These are phyloP conservation scores for Pitta sordida DNA, from an alignment of 2,113 vertebrate genomes.

Conservation along the genomic window DNA sequence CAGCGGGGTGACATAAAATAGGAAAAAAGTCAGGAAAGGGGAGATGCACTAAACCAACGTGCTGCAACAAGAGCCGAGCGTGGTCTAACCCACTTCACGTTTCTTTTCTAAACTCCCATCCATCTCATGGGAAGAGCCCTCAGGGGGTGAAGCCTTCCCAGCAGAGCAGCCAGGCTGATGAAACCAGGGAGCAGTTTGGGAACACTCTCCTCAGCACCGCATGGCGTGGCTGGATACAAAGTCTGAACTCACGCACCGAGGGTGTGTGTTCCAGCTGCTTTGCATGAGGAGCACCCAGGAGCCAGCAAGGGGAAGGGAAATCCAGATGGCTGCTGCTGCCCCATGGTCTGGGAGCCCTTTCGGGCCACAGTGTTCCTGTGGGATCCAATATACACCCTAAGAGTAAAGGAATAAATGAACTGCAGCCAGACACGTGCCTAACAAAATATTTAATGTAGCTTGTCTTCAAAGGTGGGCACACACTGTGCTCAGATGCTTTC, in stretches of 20 bases:
- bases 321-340: neutral
- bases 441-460: conserved; percentile 22
- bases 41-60: neutral
- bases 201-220: neutral
- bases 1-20: neutral
- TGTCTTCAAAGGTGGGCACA: neutral
- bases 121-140: neutral
- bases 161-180: neutral
- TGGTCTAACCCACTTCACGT: accelerated
- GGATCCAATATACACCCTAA: accelerated
- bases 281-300: neutral
- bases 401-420: neutral
- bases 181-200: neutral
- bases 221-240: neutral
- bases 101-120: neutral
- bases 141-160: neutral
- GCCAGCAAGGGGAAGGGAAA: neutral
- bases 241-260: neutral
- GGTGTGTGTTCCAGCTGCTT: neutral
- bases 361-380: accelerated
- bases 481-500: neutral
- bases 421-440: neutral
- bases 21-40: neutral
- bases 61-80: neutral
- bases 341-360: neutral